Evolutionary conservation across 2,113 vertebrate species (phyloP).

Genomic region (Panthera uncia): DNA sequence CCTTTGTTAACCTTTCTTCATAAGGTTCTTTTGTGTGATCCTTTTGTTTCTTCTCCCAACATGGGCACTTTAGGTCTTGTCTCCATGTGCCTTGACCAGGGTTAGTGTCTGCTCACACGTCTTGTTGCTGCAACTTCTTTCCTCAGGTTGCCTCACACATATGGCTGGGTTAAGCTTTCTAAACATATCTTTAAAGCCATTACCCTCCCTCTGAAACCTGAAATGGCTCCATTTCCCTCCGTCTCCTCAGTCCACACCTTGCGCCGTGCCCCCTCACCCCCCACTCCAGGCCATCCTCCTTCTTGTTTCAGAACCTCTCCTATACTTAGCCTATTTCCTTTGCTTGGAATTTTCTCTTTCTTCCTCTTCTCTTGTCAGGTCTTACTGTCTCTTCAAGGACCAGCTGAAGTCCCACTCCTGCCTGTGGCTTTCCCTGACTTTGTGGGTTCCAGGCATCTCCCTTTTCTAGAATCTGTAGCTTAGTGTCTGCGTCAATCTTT

Average conservation of each 20-base stretch:
- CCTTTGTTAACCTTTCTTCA: background rate
- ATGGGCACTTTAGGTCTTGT: background rate
- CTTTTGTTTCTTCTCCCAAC: background rate
- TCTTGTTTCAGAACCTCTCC: background rate
- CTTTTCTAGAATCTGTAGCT: background rate
- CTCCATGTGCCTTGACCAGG: background rate
- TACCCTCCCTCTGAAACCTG: background rate
- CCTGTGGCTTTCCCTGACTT: background rate
- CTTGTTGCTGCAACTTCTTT: background rate
- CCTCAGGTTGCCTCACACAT: background rate
- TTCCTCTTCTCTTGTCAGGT: background rate
- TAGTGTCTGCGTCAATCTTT: background rate
- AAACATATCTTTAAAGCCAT: background rate
- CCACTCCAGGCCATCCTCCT: background rate
- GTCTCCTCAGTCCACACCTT: background rate
- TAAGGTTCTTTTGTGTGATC: background rate
- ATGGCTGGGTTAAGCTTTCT: background rate
- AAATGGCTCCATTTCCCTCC: fast-evolving
- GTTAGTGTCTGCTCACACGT: background rate
- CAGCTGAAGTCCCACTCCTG: background rate
- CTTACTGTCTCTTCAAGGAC: background rate
- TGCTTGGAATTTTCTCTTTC: background rate
- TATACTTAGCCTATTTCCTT: background rate
- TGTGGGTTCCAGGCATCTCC: background rate
- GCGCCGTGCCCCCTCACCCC: too few relatives aligned